Evolutionary conservation across 1,140 invertebrate species (phyloP), one percentile per base, ranked within the genome.

Genomic region (Drosophila hydei): DNA sequence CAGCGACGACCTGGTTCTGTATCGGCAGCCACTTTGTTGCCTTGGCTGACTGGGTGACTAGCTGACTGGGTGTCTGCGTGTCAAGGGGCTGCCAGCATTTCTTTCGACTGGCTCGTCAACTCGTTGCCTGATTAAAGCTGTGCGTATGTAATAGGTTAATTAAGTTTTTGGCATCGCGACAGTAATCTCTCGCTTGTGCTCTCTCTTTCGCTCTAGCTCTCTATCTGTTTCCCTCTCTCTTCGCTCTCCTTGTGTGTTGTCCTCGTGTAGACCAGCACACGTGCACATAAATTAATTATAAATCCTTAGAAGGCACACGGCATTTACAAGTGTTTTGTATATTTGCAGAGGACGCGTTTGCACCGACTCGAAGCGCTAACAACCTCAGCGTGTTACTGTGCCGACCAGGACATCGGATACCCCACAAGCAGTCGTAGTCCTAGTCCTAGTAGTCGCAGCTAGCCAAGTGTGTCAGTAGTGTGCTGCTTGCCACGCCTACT

Each of bases 91-190:
- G 79, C 42, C 60, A 67, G 51, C 54, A 52, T 72, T 65, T 59
- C 59, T 62, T 51, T 68, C 36, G 61, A 18, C 36, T 42, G 38
- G 18, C 75, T 52, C 81, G 72, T 71, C 80, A 75, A 61, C 80
- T 85, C 77, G 79, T 85, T 85, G 79, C 52, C 78, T 87, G 83
- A 88, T 88, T 83, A 87, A 87, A 88, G 83, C 75, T 69, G 72
- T 83, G 83, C 75, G 84, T 84, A 84, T 84, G 79, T 90, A 90
- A 90, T 90, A 89, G 90, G 89, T 90, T 90, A 90, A 90, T 90
- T 90, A 90, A 90, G 89, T 79, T 90, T 81, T 85, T 85, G 73
- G 83, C 78, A 79, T 61, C 65, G 48, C 72, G 65, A 2, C 18
- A 21, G 14, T 27, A 42, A 11, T 38, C 14, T 6, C 21, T 11